Evolutionary conservation across 2,113 vertebrate genomes (phyloP).

Genomic region (Peucedramus taeniatus): DNA sequence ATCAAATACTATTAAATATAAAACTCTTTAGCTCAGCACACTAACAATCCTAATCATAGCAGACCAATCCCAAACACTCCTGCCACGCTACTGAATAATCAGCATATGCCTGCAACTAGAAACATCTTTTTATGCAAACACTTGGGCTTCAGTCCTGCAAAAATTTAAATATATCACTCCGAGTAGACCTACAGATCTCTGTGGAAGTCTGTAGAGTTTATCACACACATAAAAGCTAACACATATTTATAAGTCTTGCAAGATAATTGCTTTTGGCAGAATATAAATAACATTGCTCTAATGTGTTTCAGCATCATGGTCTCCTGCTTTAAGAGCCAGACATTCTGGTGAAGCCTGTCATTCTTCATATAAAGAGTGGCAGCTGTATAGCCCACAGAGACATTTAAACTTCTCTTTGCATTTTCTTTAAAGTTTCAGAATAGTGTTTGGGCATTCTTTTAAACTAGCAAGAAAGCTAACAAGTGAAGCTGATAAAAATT

Average conservation of each 20-base stretch:
- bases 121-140: slow-evolving; percentile 33
- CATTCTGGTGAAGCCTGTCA: slow-evolving; percentile 54
- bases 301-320: slow-evolving; percentile 34
- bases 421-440: slow-evolving; percentile 42
- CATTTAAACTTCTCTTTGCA: slow-evolving; percentile 33
- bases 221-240: slow-evolving; percentile 24
- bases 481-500: neutral
- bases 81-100: neutral
- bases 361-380: slow-evolving; percentile 41
- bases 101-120: slow-evolving; percentile 30
- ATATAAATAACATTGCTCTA: slow-evolving; percentile 48
- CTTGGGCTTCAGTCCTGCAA: slow-evolving; percentile 51
- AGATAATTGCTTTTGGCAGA: slow-evolving; percentile 56
- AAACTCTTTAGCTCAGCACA: neutral
- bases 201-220: slow-evolving; percentile 43
- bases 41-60: neutral
- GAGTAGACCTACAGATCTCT: slow-evolving; percentile 43
- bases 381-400: slow-evolving; percentile 40
- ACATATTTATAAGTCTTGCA: slow-evolving; percentile 34
- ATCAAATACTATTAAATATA: neutral
- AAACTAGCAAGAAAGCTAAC: slow-evolving; percentile 13
- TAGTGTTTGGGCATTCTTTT: neutral
- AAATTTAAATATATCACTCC: slow-evolving; percentile 51
- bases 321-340: slow-evolving; percentile 36
- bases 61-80: neutral